Percentiles rank a stretch among this genome's conserved stretches.
Evolutionary conservation across 2,797 vertebrate species (phyloP).

Genomic region (Ctenosaura bakeri): DNA sequence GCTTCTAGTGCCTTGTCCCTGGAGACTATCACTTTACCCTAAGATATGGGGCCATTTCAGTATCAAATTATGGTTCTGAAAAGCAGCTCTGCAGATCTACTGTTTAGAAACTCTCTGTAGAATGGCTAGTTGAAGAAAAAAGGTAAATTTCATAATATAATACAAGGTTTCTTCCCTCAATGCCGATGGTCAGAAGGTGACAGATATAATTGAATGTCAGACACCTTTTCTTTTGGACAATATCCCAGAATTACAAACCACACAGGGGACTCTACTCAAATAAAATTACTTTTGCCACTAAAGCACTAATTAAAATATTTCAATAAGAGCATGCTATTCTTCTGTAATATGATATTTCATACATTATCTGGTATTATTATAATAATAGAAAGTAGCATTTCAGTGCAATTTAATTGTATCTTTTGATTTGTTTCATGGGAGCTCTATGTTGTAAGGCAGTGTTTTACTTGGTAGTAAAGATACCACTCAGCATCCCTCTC

Average conservation of each 20-base stretch:
- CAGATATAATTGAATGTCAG: conserved; percentile 56
- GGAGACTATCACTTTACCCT: not conserved
- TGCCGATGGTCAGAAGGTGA: not conserved
- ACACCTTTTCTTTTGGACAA: conserved; percentile 63
- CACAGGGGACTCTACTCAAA: conserved; percentile 48
- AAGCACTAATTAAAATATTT: conserved; percentile 63
- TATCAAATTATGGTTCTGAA: not conserved
- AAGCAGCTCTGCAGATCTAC: not conserved
- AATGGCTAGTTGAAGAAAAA: conserved; percentile 3
- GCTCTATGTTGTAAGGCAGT: conserved; percentile 25
- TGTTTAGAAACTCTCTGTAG: not conserved
- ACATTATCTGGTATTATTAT: conserved; percentile 51
- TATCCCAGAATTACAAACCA: conserved; percentile 60
- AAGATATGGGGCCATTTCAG: not conserved
- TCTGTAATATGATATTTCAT: conserved; percentile 59
- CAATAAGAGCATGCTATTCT: conserved; percentile 25
- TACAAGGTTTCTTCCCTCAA: conserved; percentile 13
- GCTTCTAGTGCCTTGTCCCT: not conserved
- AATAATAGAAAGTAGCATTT: conserved; percentile 16
- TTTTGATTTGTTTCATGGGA: conserved; percentile 49
- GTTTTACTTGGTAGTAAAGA: not conserved
- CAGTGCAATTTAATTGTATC: conserved; percentile 46
- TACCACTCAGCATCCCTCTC: not conserved
- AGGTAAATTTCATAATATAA: not conserved
- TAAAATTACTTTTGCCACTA: conserved; percentile 58